Percentiles rank a stretch among this genome's conserved stretches.
Conservation (phyloP, 2,888 invertebrate genomes). For the Amphipyra berbera region DNA sequence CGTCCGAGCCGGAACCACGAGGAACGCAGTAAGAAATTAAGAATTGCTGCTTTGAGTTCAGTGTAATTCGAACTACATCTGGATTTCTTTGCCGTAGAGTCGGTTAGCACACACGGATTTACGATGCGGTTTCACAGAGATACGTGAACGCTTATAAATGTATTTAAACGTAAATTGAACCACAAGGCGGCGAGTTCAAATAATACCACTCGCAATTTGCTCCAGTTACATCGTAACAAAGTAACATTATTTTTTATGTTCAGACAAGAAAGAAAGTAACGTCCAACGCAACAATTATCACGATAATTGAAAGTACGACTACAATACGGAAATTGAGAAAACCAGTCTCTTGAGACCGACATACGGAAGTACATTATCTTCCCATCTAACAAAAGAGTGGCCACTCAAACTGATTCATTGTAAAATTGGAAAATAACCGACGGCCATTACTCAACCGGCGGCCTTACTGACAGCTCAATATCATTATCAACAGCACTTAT, state of each 20-base stretch:
- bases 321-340: constrained; percentile 50
- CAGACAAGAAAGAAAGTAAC: constrained; percentile 50
- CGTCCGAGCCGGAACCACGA: constrained; percentile 1
- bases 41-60: constrained; percentile 30
- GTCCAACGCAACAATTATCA: constrained; percentile 43
- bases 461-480: constrained; percentile 58
- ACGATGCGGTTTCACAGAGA: constrained; percentile 21
- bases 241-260: constrained; percentile 23
- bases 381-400: constrained; percentile 54
- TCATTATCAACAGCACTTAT: constrained; percentile 67
- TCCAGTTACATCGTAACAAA: constrained; percentile 24
- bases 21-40: constrained; percentile 35
- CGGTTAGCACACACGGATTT: background rate
- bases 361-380: constrained; percentile 54
- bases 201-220: constrained; percentile 17
- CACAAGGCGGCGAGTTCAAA: constrained; percentile 28
- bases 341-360: constrained; percentile 33
- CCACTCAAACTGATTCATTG: constrained; percentile 48
- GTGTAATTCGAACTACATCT: constrained; percentile 28
- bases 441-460: constrained; percentile 51
- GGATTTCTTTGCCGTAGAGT: constrained; percentile 21
- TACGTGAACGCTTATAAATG: constrained; percentile 15
- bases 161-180: constrained; percentile 21
- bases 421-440: constrained; percentile 58
- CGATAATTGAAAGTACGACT: constrained; percentile 52